These are phyloP conservation scores for Numenius arquata DNA, from an alignment of 2,113 vertebrate genomes.

Conservation along the genomic window DNA sequence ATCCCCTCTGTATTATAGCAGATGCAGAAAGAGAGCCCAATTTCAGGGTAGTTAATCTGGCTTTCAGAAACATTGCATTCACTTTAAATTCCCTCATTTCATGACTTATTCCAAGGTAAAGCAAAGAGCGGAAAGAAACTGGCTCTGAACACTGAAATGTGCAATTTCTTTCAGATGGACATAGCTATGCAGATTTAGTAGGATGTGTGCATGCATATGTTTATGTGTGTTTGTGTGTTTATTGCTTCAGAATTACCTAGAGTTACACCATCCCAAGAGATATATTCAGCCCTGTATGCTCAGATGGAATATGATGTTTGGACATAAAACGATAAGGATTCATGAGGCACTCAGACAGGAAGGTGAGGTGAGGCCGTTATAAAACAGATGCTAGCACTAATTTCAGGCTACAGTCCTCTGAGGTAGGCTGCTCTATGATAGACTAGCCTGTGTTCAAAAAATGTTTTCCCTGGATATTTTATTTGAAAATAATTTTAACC, in stretches of 20 bases:
- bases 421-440: neutral
- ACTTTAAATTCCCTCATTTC: conserved; percentile 44
- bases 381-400: conserved; percentile 23
- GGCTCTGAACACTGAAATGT: neutral
- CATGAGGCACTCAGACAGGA: conserved; percentile 9
- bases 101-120: conserved; percentile 24
- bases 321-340: conserved; percentile 43
- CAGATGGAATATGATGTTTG: conserved; percentile 45
- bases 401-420: neutral
- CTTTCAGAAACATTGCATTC: conserved; percentile 36
- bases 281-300: conserved; percentile 4
- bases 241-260: conserved; percentile 34
- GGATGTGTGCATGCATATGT: conserved; percentile 50
- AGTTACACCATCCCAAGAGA: conserved; percentile 49
- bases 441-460: neutral
- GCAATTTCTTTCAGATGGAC: conserved; percentile 15
- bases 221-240: conserved; percentile 39
- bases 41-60: conserved; percentile 32
- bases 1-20: neutral
- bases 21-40: neutral
- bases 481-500: conserved; percentile 18
- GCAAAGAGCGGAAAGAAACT: conserved; percentile 25
- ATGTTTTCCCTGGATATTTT: neutral
- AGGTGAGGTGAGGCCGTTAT: conserved; percentile 25
- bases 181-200: conserved; percentile 15